These are phyloP conservation scores for Proisotoma minuta DNA, from an alignment of 2,888 invertebrate species.

Conservation along the genomic window DNA sequence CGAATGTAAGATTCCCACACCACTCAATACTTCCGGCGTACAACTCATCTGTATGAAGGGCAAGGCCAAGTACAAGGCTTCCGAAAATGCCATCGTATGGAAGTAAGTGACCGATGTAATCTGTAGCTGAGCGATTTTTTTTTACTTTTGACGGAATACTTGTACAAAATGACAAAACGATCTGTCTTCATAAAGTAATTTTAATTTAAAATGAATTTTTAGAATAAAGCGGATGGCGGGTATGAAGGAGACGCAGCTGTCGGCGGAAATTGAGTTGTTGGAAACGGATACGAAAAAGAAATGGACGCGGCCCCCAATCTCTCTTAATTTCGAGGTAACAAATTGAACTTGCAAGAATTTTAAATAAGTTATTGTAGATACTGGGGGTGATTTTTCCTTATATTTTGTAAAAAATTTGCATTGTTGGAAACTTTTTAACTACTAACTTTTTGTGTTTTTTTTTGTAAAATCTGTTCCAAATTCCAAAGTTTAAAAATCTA, in stretches of 20 bases:
- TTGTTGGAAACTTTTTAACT: too few species aligned
- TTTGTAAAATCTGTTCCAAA: too few species aligned
- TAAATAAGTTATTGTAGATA: too few species aligned
- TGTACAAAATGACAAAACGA: neutral
- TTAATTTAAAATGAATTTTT: constrained; percentile 30
- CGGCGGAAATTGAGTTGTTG: constrained; percentile 96
- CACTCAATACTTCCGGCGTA: constrained; percentile 96
- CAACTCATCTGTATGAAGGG: constrained; percentile 98
- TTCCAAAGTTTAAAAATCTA: too few species aligned
- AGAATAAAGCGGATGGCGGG: constrained; percentile 89
- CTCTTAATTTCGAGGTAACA: constrained; percentile 95
- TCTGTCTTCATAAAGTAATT: neutral
- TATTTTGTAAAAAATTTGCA: too few species aligned
- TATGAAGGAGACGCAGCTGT: constrained; percentile 99
- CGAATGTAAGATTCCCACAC: constrained; percentile 98
- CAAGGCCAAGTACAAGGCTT: constrained; percentile 99
- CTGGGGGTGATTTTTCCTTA: too few species aligned
- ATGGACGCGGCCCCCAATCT: constrained; percentile 99
- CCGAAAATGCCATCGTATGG: constrained; percentile 97
- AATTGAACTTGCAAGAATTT: neutral
- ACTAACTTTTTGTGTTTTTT: too few species aligned
- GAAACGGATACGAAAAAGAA: constrained; percentile 99
- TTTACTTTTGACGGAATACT: neutral
- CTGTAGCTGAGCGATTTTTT: neutral
- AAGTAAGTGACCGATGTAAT: constrained; percentile 65